Base-by-base conservation (phyloP, 2,797 vertebrate genomes). In the Eulemur albifrons region DNA sequence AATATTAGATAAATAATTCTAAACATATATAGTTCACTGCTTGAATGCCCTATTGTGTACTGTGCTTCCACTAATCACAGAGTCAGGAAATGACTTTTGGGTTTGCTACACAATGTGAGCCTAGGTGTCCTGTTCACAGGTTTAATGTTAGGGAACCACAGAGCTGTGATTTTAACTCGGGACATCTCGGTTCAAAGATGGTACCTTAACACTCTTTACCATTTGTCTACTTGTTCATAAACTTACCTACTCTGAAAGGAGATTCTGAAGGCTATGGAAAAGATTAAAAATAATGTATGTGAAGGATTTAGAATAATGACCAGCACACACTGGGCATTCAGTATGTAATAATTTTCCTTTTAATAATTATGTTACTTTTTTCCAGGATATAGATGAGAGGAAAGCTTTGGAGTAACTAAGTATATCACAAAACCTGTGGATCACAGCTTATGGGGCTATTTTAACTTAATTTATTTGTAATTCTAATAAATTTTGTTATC, bases 231-330 rank as follows among this genome's bases (percentile, higher is more conserved):
- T 90, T 30, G 6, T 45, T 81, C 6, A 67, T 57, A 70, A 35
- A 45, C 5, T 35, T 61, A 35, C 0, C 14, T 80, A 40, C 27
- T 92, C 69, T 84, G 30, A 67, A 92, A 82, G 15, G 25, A 35
- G 23, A 83, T 40, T 89, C 15, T 89, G 54, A 61, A 87, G 70
- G 27, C 69, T 59, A 85, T 81, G 35, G 25, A 70, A 90, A 94
- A 86, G 2, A 72, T 77, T 77, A 63, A 59, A 93, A 97, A 85
- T 65, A 38, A 81, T 69, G 5, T 50, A 63, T 48, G 4, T 57
- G 40, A 81, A 87, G 9, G 18, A 59, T 88, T 93, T 95, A 67
- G 52, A 94, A 73, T 90, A 81, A 70, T 85, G 76, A 77, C 77
- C 72, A 43, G 5, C 23, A 84, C 27, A 91, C 2, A 52, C 21